Evolutionary conservation across 2,113 vertebrate genomes (phyloP).

Genomic region (Carassius carassius): DNA sequence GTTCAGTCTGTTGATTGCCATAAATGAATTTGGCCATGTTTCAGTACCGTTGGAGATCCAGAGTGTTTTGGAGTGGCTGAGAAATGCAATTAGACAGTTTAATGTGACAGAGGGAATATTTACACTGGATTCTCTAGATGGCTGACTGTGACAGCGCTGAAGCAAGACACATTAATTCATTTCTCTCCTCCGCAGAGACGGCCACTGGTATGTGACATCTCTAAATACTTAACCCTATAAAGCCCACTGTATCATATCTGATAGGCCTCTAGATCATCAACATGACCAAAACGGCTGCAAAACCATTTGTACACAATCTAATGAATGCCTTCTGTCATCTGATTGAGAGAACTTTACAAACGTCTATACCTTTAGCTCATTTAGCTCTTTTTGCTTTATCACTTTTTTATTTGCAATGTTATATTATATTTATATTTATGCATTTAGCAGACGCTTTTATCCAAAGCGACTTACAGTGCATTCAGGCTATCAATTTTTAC

Average conservation of each 20-base stretch:
- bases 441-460: too few relatives aligned
- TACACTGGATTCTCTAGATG: slow-evolving; percentile 32
- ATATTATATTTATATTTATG: too few relatives aligned
- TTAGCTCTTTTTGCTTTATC: too few relatives aligned
- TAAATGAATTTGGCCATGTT: slow-evolving; percentile 46
- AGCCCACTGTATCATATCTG: background rate
- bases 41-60: slow-evolving; percentile 27
- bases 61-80: slow-evolving; percentile 22
- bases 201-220: background rate
- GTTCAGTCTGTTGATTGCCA: slow-evolving; percentile 45
- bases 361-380: background rate
- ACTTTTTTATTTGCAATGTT: background rate
- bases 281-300: background rate
- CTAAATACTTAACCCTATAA: background rate
- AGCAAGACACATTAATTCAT: slow-evolving; percentile 35
- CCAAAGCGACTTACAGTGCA: too few relatives aligned
- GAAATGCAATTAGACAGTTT: slow-evolving; percentile 53
- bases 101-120: slow-evolving; percentile 54
- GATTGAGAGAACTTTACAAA: background rate
- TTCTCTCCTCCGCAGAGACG: background rate
- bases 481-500: too few relatives aligned
- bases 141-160: slow-evolving; percentile 36
- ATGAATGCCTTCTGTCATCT: background rate
- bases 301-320: background rate
- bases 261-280: background rate